A percentile compares a stretch with the other conserved stretches of the same genome.
phyloP scores from a whole-genome alignment of 2,113 vertebrate genomes.

The Orthonyx spaldingii region DNA sequence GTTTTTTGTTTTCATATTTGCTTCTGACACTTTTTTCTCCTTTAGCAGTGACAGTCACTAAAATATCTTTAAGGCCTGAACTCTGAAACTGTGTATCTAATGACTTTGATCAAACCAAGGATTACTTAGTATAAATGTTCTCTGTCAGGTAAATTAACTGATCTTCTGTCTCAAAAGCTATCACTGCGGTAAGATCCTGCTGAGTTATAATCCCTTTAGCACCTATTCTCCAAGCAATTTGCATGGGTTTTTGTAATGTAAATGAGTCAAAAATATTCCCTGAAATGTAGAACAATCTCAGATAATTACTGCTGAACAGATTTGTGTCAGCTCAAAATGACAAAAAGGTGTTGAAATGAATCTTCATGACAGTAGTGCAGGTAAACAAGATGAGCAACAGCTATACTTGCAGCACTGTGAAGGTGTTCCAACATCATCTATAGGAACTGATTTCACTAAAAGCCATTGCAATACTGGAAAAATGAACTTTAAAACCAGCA shows the following conservation, averaged over 20 bases:
- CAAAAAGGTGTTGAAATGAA: not conserved
- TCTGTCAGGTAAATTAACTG: not conserved
- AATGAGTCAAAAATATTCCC: not conserved
- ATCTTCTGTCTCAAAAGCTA: not conserved
- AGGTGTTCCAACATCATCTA: not conserved
- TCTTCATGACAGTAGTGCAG: not conserved
- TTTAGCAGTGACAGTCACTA: not conserved
- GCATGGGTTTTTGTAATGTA: not conserved
- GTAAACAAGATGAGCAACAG: not conserved
- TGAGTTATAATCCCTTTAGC: not conserved
- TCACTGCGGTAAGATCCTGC: not conserved
- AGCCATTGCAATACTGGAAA: not conserved
- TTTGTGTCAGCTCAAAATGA: not conserved
- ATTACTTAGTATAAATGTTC: not conserved
- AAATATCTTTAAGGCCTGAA: not conserved
- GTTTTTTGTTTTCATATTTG: not conserved
- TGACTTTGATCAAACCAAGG: not conserved
- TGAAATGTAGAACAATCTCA: not conserved
- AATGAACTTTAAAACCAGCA: not conserved
- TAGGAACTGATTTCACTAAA: not conserved
- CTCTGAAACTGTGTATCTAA: not conserved
- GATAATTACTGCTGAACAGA: not conserved
- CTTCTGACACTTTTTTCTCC: not conserved
- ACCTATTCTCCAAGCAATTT: not conserved
- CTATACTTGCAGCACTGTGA: not conserved